These are phyloP conservation scores for Caenorhabditis japonica DNA, from an alignment of 2,888 invertebrate species.

Conservation along the genomic window DNA sequence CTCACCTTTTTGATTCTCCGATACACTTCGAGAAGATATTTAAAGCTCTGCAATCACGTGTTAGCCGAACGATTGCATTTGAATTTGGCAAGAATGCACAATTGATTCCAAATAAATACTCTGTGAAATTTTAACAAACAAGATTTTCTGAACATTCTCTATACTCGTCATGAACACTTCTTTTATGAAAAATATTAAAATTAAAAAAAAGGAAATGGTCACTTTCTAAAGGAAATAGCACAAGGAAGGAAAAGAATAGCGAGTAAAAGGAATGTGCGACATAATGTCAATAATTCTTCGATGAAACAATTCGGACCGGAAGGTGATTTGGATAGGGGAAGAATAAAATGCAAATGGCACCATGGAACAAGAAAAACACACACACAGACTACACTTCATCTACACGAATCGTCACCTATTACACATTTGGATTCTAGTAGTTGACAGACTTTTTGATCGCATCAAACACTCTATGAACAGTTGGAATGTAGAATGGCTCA, in stretches of 20 bases:
- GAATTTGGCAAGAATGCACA: no score
- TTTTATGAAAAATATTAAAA: not conserved
- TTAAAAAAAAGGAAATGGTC: not conserved
- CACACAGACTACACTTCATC: not conserved
- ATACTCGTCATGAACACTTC: not conserved
- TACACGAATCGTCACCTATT: not conserved
- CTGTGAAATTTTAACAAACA: not conserved
- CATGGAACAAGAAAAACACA: conserved; percentile 7
- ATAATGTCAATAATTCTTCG: conserved; percentile 9
- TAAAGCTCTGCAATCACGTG: no score
- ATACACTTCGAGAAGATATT: no score
- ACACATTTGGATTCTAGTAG: conserved; percentile 79
- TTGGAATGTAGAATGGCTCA: conserved; percentile 95
- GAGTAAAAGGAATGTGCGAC: conserved; percentile 25
- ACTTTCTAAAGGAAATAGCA: conserved; percentile 16
- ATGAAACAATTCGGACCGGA: conserved; percentile 1
- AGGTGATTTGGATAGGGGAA: no score
- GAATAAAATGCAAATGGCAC: conserved; percentile 37
- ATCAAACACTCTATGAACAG: conserved; percentile 90
- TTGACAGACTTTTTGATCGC: conserved; percentile 85
- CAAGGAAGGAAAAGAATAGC: conserved; percentile 8
- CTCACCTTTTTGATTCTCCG: not conserved
- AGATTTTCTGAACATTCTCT: not conserved
- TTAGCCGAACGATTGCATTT: no score
- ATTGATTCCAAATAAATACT: no score